Percentiles rank a stretch among this genome's conserved stretches.
Evolutionary conservation across 2,797 vertebrate genomes (phyloP).

Genomic region (Malacoraja senta): DNA sequence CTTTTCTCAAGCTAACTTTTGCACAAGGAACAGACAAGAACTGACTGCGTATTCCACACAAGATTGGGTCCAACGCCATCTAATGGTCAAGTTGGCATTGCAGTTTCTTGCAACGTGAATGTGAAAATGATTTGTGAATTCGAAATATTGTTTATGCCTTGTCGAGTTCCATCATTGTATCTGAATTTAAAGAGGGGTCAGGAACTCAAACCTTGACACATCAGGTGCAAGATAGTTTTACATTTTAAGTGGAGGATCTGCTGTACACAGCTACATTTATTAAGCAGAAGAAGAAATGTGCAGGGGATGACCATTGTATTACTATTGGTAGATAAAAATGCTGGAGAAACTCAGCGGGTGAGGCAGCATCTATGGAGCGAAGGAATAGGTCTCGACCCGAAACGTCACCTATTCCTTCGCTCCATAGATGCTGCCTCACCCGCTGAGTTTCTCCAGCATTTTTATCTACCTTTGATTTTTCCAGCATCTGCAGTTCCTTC

Average conservation of each 20-base stretch:
- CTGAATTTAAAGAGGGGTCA: neutral
- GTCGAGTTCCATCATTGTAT: neutral
- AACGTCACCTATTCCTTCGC: too few species aligned
- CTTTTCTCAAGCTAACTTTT: neutral
- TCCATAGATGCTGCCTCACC: too few species aligned
- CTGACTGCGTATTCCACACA: neutral
- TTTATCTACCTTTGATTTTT: too few species aligned
- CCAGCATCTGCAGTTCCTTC: too few species aligned
- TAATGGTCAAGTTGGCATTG: constrained; percentile 13
- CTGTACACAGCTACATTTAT: too few species aligned
- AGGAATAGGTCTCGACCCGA: too few species aligned
- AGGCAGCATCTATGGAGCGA: too few species aligned
- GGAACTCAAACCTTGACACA: neutral
- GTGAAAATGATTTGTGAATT: neutral
- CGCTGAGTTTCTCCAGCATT: too few species aligned
- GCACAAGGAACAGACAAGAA: neutral
- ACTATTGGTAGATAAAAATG: too few species aligned
- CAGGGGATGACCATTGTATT: too few species aligned
- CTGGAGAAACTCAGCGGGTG: too few species aligned
- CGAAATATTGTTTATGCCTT: neutral
- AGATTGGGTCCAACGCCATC: neutral
- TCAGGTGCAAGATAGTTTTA: neutral
- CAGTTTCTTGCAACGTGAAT: neutral
- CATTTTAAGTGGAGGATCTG: neutral
- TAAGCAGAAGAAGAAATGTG: too few species aligned